These are phyloP conservation scores for Ganaspis brasiliensis DNA, from an alignment of 2,888 invertebrate genomes.

Conservation along the genomic window DNA sequence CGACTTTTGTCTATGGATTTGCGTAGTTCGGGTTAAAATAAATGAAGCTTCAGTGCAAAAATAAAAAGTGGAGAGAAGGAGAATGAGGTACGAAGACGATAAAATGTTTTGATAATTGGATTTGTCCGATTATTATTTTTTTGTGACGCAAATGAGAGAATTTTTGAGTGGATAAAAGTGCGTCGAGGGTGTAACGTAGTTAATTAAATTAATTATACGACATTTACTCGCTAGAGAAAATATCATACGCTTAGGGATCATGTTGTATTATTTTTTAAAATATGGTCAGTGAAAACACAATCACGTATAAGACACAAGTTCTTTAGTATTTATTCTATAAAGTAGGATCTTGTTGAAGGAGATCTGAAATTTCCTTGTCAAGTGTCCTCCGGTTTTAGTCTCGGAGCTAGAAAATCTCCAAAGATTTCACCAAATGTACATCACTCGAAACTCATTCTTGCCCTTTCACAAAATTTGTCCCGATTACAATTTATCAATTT, in stretches of 20 bases:
- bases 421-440: conserved; percentile 37
- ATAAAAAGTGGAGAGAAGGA: too few species aligned
- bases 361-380: conserved; percentile 35
- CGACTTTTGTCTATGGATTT: too few species aligned
- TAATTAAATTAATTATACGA: conserved; percentile 63
- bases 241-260: conserved; percentile 61
- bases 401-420: conserved; percentile 17
- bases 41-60: too few species aligned
- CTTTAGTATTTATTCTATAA: conserved; percentile 32
- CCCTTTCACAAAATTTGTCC: background rate
- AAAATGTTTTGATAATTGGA: background rate
- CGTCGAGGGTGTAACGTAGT: conserved; percentile 31
- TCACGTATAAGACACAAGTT: conserved; percentile 22
- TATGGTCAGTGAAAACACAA: conserved; percentile 57
- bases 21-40: too few species aligned
- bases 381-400: conserved; percentile 37
- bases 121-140: conserved; percentile 1
- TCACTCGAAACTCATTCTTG: background rate
- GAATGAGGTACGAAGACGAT: conserved; percentile 11
- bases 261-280: conserved; percentile 65
- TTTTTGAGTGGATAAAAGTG: conserved; percentile 9
- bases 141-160: conserved; percentile 6
- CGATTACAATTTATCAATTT: background rate
- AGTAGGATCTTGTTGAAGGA: conserved; percentile 33
- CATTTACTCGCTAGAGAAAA: conserved; percentile 58